A percentile compares a stretch with the other conserved stretches of the same genome.
phyloP scores from a whole-genome alignment of 1,140 invertebrate genomes.

The Aphaenogaster floridana region DNA sequence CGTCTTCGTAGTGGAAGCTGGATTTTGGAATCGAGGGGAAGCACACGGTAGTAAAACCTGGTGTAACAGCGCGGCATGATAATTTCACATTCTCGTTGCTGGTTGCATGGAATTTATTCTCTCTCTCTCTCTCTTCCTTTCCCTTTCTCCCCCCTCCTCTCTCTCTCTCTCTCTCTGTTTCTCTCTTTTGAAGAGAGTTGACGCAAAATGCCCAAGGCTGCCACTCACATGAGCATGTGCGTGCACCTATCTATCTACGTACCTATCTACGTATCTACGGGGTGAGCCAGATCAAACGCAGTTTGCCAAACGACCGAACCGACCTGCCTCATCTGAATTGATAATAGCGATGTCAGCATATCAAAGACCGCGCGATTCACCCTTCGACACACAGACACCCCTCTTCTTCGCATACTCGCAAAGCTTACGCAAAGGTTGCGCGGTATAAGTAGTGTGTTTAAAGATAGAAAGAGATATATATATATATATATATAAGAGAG shows the following conservation, averaged over 20 bases:
- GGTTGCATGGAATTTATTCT: not conserved
- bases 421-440: slow-evolving; percentile 65
- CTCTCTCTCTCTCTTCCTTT: not conserved
- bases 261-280: slow-evolving; percentile 59
- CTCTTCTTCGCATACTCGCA: slow-evolving; percentile 59
- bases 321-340: slow-evolving; percentile 85
- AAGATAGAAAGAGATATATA: slow-evolving; percentile 59
- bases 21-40: slow-evolving; percentile 52
- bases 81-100: slow-evolving; percentile 45
- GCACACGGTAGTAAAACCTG: slow-evolving; percentile 24
- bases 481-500: not conserved
- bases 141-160: too few species aligned
- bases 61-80: slow-evolving; percentile 12
- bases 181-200: slow-evolving; percentile 63
- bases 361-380: slow-evolving; percentile 81
- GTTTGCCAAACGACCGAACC: slow-evolving; percentile 83
- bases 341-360: slow-evolving; percentile 85
- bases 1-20: slow-evolving; percentile 23
- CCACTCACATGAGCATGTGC: slow-evolving; percentile 29
- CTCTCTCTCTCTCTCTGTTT: slow-evolving; percentile 25
- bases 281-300: slow-evolving; percentile 83
- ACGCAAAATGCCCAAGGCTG: slow-evolving; percentile 73
- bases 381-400: slow-evolving; percentile 57
- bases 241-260: slow-evolving; percentile 25
- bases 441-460: slow-evolving; percentile 71